These are phyloP conservation scores for Symphodus melops DNA, from an alignment of 2,113 vertebrate genomes.

Conservation along the genomic window DNA sequence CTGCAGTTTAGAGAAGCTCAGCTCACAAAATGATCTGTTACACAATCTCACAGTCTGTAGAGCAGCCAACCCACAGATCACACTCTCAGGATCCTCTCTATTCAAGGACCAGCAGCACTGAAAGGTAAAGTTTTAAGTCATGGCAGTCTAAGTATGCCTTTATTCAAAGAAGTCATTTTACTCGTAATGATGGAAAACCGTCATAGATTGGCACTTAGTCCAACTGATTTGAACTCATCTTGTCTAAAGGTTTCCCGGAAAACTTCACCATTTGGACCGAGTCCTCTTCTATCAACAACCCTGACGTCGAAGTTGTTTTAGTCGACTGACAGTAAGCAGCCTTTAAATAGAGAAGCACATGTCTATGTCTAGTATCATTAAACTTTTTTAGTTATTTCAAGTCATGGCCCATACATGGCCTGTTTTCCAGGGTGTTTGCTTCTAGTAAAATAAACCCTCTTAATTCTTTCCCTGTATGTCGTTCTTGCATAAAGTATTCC, in stretches of 20 bases:
- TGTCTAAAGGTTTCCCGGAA: background rate
- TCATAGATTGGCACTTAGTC: background rate
- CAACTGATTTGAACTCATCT: conserved; percentile 7
- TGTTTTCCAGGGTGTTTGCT: no score
- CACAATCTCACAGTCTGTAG: conserved; percentile 6
- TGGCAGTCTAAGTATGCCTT: background rate
- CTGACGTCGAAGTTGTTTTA: background rate
- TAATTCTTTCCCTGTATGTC: no score
- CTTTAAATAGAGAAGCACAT: no score
- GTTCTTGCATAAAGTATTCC: no score
- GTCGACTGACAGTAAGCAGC: background rate
- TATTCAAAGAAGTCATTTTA: background rate
- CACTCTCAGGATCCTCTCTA: conserved; percentile 8
- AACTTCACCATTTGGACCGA: background rate
- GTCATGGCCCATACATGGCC: no score
- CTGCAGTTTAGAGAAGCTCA: conserved; percentile 25
- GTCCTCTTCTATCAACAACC: background rate
- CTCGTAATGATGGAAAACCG: background rate
- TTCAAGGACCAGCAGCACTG: background rate
- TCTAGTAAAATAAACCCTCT: no score
- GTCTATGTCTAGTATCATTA: no score
- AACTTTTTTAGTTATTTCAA: no score
- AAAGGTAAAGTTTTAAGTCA: conserved; percentile 15
- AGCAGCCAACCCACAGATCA: conserved; percentile 24
- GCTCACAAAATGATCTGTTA: conserved; percentile 34